phyloP scores from a whole-genome alignment of 2,113 vertebrate species.

The Apteryx owenii region DNA sequence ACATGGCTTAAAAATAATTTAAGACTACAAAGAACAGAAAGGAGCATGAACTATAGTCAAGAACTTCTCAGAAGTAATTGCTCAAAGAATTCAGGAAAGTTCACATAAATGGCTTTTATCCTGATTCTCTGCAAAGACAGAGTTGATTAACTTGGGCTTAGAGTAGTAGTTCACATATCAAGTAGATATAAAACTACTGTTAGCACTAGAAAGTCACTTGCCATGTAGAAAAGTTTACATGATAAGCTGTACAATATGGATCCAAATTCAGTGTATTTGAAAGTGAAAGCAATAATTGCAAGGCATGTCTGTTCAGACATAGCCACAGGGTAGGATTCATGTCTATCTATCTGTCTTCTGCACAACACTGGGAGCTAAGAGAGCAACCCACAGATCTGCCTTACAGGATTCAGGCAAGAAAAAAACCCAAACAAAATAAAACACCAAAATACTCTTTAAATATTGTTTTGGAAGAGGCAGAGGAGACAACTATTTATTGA shows the following conservation, averaged over 20 bases:
- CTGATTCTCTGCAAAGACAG: background rate
- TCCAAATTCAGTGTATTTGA: background rate
- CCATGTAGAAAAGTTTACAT: background rate
- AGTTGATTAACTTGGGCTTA: background rate
- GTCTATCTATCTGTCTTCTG: background rate
- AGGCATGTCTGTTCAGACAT: background rate
- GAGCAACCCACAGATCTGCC: background rate
- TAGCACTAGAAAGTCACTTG: background rate
- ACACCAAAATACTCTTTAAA: background rate
- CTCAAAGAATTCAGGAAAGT: background rate
- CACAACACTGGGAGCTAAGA: background rate
- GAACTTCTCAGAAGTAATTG: background rate
- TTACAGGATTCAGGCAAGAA: background rate
- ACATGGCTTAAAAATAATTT: background rate
- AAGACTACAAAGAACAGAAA: background rate
- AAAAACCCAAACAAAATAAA: background rate
- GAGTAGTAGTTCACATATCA: background rate
- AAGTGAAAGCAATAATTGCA: background rate
- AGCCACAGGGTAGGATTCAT: background rate
- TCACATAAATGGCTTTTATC: background rate
- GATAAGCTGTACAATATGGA: background rate
- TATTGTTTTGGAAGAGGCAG: background rate
- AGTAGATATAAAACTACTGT: background rate
- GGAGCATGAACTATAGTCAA: background rate
- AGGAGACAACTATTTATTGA: background rate